A percentile compares a stretch with the other conserved stretches of the same genome.
These are phyloP conservation scores for Siniperca knerii DNA, from an alignment of 2,113 vertebrate species.

Conservation along the genomic window DNA sequence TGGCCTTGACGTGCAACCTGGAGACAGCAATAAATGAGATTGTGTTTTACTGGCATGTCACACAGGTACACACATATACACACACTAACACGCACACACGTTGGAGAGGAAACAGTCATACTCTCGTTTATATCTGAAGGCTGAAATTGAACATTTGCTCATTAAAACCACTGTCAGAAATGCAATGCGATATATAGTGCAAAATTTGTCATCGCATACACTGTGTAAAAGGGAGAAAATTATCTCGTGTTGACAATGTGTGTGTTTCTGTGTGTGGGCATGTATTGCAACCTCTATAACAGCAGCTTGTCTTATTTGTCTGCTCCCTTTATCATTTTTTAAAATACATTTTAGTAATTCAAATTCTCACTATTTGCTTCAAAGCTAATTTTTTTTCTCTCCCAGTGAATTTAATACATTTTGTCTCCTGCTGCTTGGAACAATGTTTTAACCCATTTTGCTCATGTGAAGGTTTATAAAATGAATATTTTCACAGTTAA, in stretches of 20 bases:
- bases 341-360: slow-evolving; percentile 24
- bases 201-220: slow-evolving; percentile 32
- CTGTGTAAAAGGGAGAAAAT: slow-evolving; percentile 14
- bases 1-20: slow-evolving; percentile 42
- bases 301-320: slow-evolving; percentile 29
- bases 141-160: slow-evolving; percentile 54
- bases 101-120: not conserved
- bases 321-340: not conserved
- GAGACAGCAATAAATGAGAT: slow-evolving; percentile 49
- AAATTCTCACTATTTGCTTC: slow-evolving; percentile 14
- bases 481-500: not conserved
- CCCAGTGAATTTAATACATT: slow-evolving; percentile 4
- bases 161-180: slow-evolving; percentile 65
- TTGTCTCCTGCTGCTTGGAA: slow-evolving; percentile 19
- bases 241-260: slow-evolving; percentile 10
- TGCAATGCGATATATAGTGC: slow-evolving; percentile 41
- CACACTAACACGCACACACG: not conserved
- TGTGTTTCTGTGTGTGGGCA: not conserved
- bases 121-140: slow-evolving; percentile 36
- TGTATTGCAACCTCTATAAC: slow-evolving; percentile 1
- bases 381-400: not conserved
- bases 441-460: slow-evolving; percentile 28
- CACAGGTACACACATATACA: not conserved
- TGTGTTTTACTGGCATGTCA: slow-evolving; percentile 41
- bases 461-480: slow-evolving; percentile 1